A percentile compares a stretch with the other conserved stretches of the same genome.
phyloP scores from a whole-genome alignment of 2,113 vertebrate genomes.

The Panthera uncia region DNA sequence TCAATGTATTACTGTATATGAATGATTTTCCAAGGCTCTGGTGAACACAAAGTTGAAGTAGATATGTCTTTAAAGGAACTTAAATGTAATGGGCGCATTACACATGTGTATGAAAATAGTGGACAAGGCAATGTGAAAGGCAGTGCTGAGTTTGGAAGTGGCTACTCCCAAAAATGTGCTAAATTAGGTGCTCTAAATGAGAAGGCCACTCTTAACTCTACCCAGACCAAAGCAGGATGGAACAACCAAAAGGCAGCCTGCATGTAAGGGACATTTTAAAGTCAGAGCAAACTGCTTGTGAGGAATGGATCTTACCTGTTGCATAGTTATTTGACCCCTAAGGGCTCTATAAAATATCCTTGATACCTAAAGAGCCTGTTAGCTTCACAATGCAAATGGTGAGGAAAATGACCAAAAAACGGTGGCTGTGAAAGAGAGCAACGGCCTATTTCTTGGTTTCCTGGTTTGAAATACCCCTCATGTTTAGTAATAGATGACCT shows the following conservation, averaged over 20 bases:
- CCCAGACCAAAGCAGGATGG: background rate
- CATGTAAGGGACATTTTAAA: background rate
- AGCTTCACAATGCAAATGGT: background rate
- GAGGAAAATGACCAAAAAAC: background rate
- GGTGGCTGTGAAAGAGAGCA: background rate
- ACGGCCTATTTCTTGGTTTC: background rate
- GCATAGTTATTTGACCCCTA: background rate
- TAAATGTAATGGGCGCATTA: background rate
- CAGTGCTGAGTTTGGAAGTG: background rate
- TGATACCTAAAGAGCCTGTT: background rate
- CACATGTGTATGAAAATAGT: background rate
- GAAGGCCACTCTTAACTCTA: background rate
- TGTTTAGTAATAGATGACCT: background rate
- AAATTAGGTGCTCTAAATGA: background rate
- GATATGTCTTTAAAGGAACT: background rate
- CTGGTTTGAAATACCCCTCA: slow-evolving; percentile 5
- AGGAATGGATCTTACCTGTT: background rate
- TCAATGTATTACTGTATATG: background rate
- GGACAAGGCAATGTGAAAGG: background rate
- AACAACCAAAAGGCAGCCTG: background rate
- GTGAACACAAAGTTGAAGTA: background rate
- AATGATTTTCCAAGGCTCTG: background rate
- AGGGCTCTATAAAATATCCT: background rate
- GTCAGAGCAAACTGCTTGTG: background rate
- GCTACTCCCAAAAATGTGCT: background rate